A percentile compares a stretch with the other conserved stretches of the same genome.
Conservation (phyloP, 2,888 invertebrate species). For the Tigriopus californicus region DNA sequence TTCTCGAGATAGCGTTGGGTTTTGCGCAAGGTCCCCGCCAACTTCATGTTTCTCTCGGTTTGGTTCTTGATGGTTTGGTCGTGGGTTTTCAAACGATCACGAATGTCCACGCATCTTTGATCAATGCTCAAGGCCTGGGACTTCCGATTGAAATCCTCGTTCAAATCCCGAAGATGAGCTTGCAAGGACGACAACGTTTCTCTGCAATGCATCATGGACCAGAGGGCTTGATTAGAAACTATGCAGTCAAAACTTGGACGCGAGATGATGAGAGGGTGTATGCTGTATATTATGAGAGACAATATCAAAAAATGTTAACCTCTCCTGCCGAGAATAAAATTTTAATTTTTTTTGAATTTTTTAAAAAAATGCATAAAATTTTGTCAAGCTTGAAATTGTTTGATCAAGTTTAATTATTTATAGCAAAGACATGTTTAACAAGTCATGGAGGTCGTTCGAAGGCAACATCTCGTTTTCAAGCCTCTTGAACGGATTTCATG, state of each 20-base stretch:
- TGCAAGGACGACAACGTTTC: slow-evolving; percentile 9
- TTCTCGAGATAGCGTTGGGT: neutral
- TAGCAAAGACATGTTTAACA: too few relatives aligned
- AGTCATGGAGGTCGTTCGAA: too few relatives aligned
- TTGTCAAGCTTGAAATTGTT: too few relatives aligned
- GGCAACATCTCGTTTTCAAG: too few relatives aligned
- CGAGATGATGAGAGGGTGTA: neutral
- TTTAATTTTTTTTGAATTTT: too few relatives aligned
- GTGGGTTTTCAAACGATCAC: slow-evolving; percentile 1
- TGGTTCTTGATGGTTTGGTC: slow-evolving; percentile 3
- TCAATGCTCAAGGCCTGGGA: neutral
- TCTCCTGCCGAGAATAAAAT: too few relatives aligned
- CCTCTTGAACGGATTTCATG: too few relatives aligned
- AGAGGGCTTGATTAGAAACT: neutral
- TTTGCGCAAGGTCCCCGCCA: neutral
- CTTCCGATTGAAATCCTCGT: slow-evolving; percentile 7
- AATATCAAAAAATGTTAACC: neutral
- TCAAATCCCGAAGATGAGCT: neutral
- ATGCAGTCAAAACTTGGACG: too few relatives aligned
- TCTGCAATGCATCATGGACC: neutral
- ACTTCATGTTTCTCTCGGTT: slow-evolving; percentile 8
- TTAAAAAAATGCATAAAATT: too few relatives aligned
- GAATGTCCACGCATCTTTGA: neutral
- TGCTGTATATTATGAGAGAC: neutral
- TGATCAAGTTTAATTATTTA: too few relatives aligned